Conservation (phyloP, 2,888 invertebrate genomes). For the Nomada fabriciana region DNA sequence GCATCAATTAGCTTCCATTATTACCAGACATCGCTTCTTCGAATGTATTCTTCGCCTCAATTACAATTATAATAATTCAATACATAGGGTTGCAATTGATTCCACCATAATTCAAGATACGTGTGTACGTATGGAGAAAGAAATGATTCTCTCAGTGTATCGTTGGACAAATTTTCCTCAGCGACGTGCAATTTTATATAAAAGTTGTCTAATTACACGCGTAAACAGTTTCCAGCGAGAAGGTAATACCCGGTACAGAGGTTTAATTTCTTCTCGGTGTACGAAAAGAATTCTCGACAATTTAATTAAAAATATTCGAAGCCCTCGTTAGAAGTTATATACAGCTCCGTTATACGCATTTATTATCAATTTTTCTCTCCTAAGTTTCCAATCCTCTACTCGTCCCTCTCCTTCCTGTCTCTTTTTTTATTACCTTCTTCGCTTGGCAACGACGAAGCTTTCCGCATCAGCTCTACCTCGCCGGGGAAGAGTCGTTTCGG, state of each 20-base stretch:
- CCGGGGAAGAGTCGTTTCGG: slow-evolving; percentile 15
- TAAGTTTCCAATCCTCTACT: slow-evolving; percentile 12
- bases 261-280: slow-evolving; percentile 2
- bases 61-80: no score
- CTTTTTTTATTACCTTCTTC: slow-evolving; percentile 32
- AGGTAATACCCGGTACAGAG: no score
- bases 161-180: no score
- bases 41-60: neutral
- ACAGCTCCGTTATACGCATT: slow-evolving; percentile 46
- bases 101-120: no score
- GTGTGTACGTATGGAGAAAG: no score
- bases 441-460: slow-evolving; percentile 40
- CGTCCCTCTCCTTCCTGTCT: slow-evolving; percentile 8
- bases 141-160: no score
- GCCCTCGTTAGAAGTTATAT: slow-evolving; percentile 74
- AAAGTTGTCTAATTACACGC: no score
- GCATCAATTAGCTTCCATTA: neutral
- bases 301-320: slow-evolving; percentile 41
- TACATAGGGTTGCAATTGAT: no score
- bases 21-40: neutral
- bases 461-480: slow-evolving; percentile 18
- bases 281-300: slow-evolving; percentile 10
- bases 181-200: no score
- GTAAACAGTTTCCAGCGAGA: neutral
- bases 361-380: slow-evolving; percentile 56